These are phyloP conservation scores for Chaetogeoica ovagalla DNA, from an alignment of 2,888 invertebrate species.

Conservation along the genomic window DNA sequence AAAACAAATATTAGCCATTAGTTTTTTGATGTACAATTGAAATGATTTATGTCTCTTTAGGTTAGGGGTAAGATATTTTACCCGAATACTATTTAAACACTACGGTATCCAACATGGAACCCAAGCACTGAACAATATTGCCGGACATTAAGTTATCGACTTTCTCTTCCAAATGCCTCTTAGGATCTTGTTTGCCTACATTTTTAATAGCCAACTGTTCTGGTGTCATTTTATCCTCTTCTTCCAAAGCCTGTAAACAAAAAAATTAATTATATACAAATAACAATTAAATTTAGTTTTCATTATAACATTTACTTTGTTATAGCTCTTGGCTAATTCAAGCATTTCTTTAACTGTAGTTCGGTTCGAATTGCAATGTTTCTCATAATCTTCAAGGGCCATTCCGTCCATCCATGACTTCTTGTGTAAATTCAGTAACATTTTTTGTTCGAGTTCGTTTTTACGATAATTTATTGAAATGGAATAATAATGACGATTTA, in stretches of 20 bases:
- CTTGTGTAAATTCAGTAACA: conserved; percentile 97
- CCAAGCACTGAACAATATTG: conserved; percentile 96
- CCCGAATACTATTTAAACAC: conserved; percentile 74
- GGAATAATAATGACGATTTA: conserved; percentile 98
- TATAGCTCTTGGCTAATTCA: conserved; percentile 95
- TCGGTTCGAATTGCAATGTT: conserved; percentile 92
- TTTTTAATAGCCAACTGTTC: conserved; percentile 99
- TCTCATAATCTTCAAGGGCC: conserved; percentile 85
- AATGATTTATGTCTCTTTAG: conserved; percentile 1
- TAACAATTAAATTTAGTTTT: background rate
- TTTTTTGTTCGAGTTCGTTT: conserved; percentile 98
- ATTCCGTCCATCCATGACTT: conserved; percentile 98
- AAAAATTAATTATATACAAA: conserved; percentile 16
- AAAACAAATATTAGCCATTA: conserved; percentile 26
- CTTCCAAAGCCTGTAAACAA: conserved; percentile 77
- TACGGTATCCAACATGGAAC: conserved; percentile 92
- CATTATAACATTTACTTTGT: conserved; percentile 67
- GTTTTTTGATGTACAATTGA: conserved; percentile 14
- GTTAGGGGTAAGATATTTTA: background rate
- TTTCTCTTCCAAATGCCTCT: conserved; percentile 98
- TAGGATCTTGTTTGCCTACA: conserved; percentile 98
- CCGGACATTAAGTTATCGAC: conserved; percentile 95
- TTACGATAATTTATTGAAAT: conserved; percentile 99
- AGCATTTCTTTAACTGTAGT: conserved; percentile 94
- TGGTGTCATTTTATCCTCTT: conserved; percentile 99